Evolutionary conservation across 1,140 invertebrate genomes (phyloP), one percentile per base, ranked within the genome.

Genomic region (Temnothorax curvispinosus): DNA sequence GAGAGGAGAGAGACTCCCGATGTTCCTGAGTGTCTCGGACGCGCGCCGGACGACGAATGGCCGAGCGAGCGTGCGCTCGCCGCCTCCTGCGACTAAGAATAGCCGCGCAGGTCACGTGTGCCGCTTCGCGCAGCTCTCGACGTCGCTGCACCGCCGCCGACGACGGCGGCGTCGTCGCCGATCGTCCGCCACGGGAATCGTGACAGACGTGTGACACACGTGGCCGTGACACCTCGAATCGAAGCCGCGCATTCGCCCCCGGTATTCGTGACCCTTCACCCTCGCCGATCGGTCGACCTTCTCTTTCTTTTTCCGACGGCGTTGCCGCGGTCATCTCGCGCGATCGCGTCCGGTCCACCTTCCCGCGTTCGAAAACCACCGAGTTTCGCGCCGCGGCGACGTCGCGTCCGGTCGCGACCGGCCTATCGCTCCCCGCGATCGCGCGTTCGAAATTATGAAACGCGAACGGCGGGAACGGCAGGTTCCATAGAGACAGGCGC

Each of bases 31-130:
- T 11, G 82, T 88, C 89, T 92, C 91, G 93, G 93, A 94, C 95
- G 95, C 95, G 94, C 95, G 94, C 94, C 94, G 94, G 93, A 95
- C 95, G 95, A 95, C 94, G 95, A 95, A 94, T 95, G 95, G 95
- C 75, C 95, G 94, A 95, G 94, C 80, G 90, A 92, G 89, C 91
- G 92, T 87, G 90, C 81, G 92, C 85, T 91, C 89, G 91, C 88
- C 65, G 27, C 52, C 92, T 92, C 93, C 93, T 94, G 90, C 80
- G 92, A 60, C 94, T 94, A 95, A 94, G 93, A 95, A 95, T 95
- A 95, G 93, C 92, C 90, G 94, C 94, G 93, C 93, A 92, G 91
- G 87, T 93, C 94, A 95, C 95, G 94, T 95, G 94, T 88, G 38
- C 7, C 38, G 58, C 81, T 88, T 72, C 90, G 93, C 94, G 94